Base-by-base conservation (phyloP, 2,113 vertebrate species). In the Elachura formosa region DNA sequence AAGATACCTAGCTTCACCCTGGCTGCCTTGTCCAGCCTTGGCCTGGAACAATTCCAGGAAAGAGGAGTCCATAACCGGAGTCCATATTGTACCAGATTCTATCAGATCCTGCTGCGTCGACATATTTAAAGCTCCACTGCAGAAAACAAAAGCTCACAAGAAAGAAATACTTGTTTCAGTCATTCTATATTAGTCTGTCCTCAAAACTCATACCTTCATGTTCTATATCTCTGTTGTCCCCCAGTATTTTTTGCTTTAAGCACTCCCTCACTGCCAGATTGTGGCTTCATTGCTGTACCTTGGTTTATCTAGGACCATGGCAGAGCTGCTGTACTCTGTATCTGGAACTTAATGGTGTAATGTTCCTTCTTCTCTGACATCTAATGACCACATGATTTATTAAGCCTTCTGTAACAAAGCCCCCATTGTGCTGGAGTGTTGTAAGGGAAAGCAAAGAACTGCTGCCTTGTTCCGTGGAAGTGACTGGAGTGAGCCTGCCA, bases 211-310 rank as follows among this genome's bases (percentile, higher is more conserved):
- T 45, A 46, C 22, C 46, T 63, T 64, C 15, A 0, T 2, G 17
- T 69, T 46, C n/a, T 28, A 5, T 38, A 2, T 34, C n/a, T 72
- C 72, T 49, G 15, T 3, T 55, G 43, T 12, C 5, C 14, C 31
- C 22, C 8, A 6, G 56, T 33, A 11, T 33, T 36, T 72, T 91
- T 43, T 46, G 14, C 54, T 46, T 38, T 8, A 22, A 18, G 0
- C 5, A 2, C 5, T 26, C 36, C 1, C 29, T 1, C 3, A 0
- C 24, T 24, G 36, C n/a, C 52, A 76, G n/a, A 1, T 22, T 5
- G 14, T 0, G 0, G 8, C 34, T 71, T 76, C 71, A 8, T 4
- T 1, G 17, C 71, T 17, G 18, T 6, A 0, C 6, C 0, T 7
- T 6, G 33, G 38, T 61, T 69, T 46, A 9, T 26, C 6, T 46